Evolutionary conservation across 2,888 invertebrate species (phyloP).

Genomic region (Erynnis tages): DNA sequence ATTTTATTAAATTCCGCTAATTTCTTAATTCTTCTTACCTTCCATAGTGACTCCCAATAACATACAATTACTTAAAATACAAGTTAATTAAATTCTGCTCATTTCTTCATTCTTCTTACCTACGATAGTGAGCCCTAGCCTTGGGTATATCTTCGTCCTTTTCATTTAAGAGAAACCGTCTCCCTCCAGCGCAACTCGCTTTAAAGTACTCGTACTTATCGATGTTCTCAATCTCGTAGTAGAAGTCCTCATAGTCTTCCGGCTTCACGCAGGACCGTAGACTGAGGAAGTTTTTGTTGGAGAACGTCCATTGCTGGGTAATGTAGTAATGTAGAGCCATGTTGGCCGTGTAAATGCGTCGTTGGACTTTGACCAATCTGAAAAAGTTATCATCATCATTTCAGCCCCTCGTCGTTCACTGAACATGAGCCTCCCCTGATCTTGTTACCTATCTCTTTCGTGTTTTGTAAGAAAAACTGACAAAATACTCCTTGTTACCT

Average conservation of each 20-base stretch:
- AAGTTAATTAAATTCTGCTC: too few relatives aligned
- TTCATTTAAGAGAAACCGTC: conserved; percentile 86
- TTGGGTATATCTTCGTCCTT: conserved; percentile 77
- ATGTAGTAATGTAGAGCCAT: conserved; percentile 88
- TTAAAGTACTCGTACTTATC: conserved; percentile 76
- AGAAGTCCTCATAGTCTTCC: conserved; percentile 79
- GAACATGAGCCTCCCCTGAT: too few relatives aligned
- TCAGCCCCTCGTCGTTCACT: too few relatives aligned
- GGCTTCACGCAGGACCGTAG: conserved; percentile 69
- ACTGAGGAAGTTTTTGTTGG: conserved; percentile 81
- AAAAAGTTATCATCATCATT: not conserved
- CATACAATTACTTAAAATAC: too few relatives aligned
- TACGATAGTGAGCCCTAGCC: conserved; percentile 70
- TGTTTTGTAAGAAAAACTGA: too few relatives aligned
- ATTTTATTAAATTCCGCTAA: too few relatives aligned
- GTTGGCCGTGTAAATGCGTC: conserved; percentile 88
- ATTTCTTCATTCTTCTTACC: conserved; percentile 70
- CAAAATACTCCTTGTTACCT: too few relatives aligned
- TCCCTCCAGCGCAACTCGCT: conserved; percentile 82
- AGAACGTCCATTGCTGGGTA: conserved; percentile 88
- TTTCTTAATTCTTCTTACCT: too few relatives aligned
- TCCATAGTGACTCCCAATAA: too few relatives aligned
- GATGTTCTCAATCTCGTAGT: conserved; percentile 78
- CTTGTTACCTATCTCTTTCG: too few relatives aligned
- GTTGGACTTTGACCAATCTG: conserved; percentile 89